Percentiles rank a stretch among this genome's conserved stretches.
Conservation (phyloP, 2,113 vertebrate species). For the Peromyscus maniculatus region DNA sequence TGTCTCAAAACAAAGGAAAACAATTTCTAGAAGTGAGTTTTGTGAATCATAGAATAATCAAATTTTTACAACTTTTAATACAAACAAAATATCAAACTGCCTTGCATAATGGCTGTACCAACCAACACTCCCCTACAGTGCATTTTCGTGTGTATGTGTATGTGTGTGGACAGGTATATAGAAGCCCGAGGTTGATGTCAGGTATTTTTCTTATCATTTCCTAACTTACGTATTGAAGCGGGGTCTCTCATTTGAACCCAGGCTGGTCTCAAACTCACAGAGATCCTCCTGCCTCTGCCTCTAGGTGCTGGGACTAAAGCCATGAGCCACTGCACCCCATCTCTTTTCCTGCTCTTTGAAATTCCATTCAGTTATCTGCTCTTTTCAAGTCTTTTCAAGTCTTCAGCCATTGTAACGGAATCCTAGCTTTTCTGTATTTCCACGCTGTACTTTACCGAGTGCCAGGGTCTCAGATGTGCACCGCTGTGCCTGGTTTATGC, state of each 20-base stretch:
- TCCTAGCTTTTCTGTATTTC: not conserved
- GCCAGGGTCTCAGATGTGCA: not conserved
- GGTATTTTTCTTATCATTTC: not conserved
- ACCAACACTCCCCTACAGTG: not conserved
- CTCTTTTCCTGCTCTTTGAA: conserved; percentile 32
- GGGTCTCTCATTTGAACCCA: not conserved
- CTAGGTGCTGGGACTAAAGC: not conserved
- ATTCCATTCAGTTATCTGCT: not conserved
- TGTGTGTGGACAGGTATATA: not conserved
- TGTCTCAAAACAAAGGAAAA: not conserved
- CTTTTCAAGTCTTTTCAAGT: conserved; percentile 43
- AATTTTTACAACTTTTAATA: not conserved
- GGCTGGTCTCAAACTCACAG: not conserved
- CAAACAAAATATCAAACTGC: not conserved
- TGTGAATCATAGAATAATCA: conserved; percentile 17
- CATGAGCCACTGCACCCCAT: accelerated
- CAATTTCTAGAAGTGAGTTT: conserved; percentile 1
- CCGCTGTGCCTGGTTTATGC: not conserved
- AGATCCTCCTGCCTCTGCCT: not conserved
- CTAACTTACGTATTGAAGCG: not conserved
- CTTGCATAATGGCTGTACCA: not conserved
- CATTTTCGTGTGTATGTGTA: not conserved
- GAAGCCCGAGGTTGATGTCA: not conserved
- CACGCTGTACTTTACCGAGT: not conserved
- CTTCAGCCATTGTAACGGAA: conserved; percentile 15